Percentiles rank a stretch among this genome's conserved stretches.
Evolutionary conservation across 2,113 vertebrate species (phyloP).

Genomic region (Psettodes erumei): DNA sequence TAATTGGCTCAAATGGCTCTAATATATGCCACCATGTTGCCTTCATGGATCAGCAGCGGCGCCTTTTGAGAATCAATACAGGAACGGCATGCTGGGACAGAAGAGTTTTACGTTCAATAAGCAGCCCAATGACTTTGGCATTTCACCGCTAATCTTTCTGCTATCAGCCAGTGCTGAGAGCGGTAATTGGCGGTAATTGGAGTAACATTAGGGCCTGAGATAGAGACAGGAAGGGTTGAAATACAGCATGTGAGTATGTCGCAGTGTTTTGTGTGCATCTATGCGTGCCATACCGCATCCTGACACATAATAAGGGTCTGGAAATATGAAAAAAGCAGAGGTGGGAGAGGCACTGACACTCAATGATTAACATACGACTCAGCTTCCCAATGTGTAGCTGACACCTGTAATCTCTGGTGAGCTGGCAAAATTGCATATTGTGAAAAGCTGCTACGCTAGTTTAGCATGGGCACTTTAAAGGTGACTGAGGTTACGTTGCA

Average conservation of each 20-base stretch:
- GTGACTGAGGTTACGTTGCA: background rate
- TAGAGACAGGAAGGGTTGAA: conserved; percentile 44
- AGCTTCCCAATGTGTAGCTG: conserved; percentile 11
- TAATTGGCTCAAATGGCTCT: conserved; percentile 81
- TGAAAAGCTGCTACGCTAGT: background rate
- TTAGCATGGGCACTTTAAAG: background rate
- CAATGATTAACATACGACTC: conserved; percentile 27
- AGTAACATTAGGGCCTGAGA: conserved; percentile 47
- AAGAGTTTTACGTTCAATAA: conserved; percentile 64
- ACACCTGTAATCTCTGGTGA: background rate
- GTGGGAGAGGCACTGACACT: conserved; percentile 11
- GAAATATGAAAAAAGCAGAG: conserved; percentile 3
- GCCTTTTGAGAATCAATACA: conserved; percentile 78
- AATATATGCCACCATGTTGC: conserved; percentile 81
- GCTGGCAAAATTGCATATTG: conserved; percentile 7
- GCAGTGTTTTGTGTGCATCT: conserved; percentile 3
- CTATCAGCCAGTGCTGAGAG: conserved; percentile 33
- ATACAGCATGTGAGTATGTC: conserved; percentile 47
- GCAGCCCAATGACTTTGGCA: conserved; percentile 59
- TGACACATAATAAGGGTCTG: conserved; percentile 21
- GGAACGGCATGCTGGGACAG: conserved; percentile 54
- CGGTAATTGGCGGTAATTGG: conserved; percentile 71
- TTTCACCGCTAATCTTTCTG: conserved; percentile 65
- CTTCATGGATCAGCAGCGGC: conserved; percentile 78
- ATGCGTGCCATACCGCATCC: conserved; percentile 13